These are phyloP conservation scores for Sylvilagus bachmani DNA, from an alignment of 2,113 vertebrate species.

Conservation along the genomic window DNA sequence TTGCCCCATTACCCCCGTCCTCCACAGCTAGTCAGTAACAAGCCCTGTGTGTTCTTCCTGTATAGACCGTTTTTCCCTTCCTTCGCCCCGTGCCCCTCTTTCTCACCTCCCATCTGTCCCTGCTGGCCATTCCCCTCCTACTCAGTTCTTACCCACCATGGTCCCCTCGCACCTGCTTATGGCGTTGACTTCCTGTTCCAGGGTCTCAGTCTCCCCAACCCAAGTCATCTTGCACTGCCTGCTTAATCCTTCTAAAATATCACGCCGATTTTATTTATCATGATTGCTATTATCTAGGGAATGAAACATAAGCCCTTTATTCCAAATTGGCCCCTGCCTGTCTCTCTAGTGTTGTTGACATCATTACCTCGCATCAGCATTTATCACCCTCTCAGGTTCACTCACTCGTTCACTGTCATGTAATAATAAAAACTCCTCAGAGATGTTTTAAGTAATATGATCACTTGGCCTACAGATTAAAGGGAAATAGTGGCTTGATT, in stretches of 20 bases:
- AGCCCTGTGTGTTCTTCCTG: not conserved
- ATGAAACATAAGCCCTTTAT: not conserved
- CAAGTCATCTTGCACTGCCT: not conserved
- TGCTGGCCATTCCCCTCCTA: not conserved
- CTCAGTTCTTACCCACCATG: not conserved
- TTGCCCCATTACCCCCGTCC: not conserved
- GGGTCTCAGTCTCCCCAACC: accelerated
- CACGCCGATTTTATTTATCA: not conserved
- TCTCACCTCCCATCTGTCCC: not conserved
- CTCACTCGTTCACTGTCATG: not conserved
- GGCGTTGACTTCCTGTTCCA: not conserved
- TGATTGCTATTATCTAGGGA: not conserved
- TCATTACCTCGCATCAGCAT: not conserved
- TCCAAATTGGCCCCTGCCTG: not conserved
- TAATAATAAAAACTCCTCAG: not conserved
- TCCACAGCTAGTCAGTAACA: not conserved
- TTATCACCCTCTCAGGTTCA: not conserved
- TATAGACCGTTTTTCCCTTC: no score
- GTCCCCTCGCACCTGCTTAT: not conserved
- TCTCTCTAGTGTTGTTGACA: not conserved
- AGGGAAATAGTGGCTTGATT: not conserved
- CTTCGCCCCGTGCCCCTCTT: not conserved
- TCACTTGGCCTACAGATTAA: not conserved
- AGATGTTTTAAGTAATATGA: not conserved
- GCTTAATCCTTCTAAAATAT: not conserved